Percentiles rank a stretch among this genome's conserved stretches.
These are phyloP conservation scores for Maniola jurtina DNA, from an alignment of 1,140 invertebrate genomes.

Conservation along the genomic window DNA sequence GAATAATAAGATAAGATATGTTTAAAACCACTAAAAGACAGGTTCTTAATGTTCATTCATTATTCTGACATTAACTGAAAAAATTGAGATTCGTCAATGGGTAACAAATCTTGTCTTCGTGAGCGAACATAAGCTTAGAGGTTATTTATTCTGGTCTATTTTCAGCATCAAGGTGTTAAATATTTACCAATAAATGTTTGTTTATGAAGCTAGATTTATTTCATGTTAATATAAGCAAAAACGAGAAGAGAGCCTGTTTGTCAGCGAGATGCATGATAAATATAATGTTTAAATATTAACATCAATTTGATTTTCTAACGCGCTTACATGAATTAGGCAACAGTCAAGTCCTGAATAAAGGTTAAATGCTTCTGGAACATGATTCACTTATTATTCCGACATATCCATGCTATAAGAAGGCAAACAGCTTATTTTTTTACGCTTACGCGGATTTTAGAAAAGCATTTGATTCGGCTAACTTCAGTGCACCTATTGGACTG, in stretches of 20 bases:
- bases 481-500: too few relatives aligned
- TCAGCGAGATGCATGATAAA: not conserved
- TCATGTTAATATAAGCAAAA: not conserved
- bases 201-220: not conserved
- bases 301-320: not conserved
- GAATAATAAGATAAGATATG: too few relatives aligned
- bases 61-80: too few relatives aligned
- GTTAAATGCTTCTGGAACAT: not conserved
- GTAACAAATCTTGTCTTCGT: too few relatives aligned
- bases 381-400: not conserved
- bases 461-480: too few relatives aligned
- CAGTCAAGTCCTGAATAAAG: not conserved
- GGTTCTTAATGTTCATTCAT: too few relatives aligned
- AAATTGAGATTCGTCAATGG: too few relatives aligned
- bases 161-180: not conserved
- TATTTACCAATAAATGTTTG: slow-evolving; percentile 3
- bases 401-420: not conserved
- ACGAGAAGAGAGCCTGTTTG: not conserved
- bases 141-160: not conserved
- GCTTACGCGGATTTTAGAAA: too few relatives aligned
- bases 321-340: not conserved
- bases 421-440: too few relatives aligned
- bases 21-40: too few relatives aligned
- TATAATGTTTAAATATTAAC: slow-evolving; percentile 5
- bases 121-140: too few relatives aligned